Base-by-base conservation (phyloP, 2,113 vertebrate species). In the Sylvietta virens region DNA sequence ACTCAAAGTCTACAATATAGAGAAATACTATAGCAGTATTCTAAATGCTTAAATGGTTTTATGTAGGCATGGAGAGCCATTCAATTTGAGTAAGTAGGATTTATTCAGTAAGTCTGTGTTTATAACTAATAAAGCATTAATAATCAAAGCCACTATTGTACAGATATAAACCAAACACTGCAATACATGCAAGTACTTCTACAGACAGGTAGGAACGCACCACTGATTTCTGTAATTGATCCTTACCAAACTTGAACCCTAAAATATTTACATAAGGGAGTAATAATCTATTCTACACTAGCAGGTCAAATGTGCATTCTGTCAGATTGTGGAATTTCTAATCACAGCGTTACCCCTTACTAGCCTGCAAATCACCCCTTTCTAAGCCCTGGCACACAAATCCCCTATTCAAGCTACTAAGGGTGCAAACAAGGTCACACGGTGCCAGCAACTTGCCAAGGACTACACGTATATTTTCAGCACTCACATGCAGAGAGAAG, bases 121-220 rank as follows among this genome's bases (percentile, higher is more conserved):
- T 93, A 66, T 95, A 94, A 91, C 85, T 94, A 86, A 94, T 89
- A 95, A 95, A 92, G 94, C 42, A 95, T 87, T 93, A 88, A 65
- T 92, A 95, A 94, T 96, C 85, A 97, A 96, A 95, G 92, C 76
- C 71, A 53, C 93, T 93, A 96, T 96, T 97, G 96, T 94, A 67
- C 40, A 3, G 51, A 64, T 81, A 78, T 45, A 86, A 95, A 78
- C 35, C 64, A 80, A 95, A 83, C 2, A 1, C 47, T 57, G 24
- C 56, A 78, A 66, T 56, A 60, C 11, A 4, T 45, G 35, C 71
- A 81, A 90, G 72, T 67, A 73, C n/a, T 93, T 90, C 64, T 71
- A 62, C 44, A 88, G 60, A 67, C 60, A 88, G 74, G 47, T 86
- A 62, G 53, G 60, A 86, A 83, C 0, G 0, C 35, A 90, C 26